These are phyloP conservation scores for Calameuta pallipes DNA, from an alignment of 2,888 invertebrate species.

Conservation along the genomic window DNA sequence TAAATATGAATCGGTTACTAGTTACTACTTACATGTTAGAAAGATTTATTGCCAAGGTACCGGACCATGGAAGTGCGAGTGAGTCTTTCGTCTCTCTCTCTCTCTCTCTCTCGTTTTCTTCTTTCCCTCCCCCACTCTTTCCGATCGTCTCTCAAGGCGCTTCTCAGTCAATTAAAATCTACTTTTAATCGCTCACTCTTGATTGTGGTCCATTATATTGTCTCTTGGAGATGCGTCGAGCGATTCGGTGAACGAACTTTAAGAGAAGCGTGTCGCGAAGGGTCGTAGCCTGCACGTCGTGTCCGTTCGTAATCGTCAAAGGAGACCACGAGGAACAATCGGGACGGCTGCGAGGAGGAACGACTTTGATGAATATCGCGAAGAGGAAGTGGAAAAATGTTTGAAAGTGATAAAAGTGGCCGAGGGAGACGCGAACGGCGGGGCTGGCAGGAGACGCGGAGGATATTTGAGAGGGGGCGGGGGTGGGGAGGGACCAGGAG, in stretches of 20 bases:
- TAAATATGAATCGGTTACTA: conserved; percentile 63
- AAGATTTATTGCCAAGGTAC: conserved; percentile 55
- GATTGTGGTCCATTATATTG: conserved; percentile 55
- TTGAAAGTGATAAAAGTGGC: conserved; percentile 5
- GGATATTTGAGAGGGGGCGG: too few relatives aligned
- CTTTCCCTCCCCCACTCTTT: neutral
- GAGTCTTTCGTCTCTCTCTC: neutral
- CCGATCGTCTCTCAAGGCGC: conserved; percentile 8
- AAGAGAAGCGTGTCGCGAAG: neutral
- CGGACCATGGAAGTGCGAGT: too few relatives aligned
- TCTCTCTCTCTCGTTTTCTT: neutral
- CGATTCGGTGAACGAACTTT: too few relatives aligned
- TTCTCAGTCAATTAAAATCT: conserved; percentile 56
- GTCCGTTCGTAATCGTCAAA: neutral
- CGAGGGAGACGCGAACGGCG: conserved; percentile 13
- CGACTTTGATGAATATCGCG: neutral
- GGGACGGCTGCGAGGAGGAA: conserved; percentile 17
- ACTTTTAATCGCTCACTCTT: conserved; percentile 60
- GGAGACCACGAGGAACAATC: neutral
- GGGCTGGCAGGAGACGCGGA: conserved; percentile 19
- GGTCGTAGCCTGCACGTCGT: neutral
- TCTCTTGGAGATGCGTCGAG: conserved; percentile 45
- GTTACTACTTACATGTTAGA: conserved; percentile 58
- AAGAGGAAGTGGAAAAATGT: conserved; percentile 19
- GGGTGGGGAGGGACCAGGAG: too few relatives aligned